These are phyloP conservation scores for Poicephalus meyeri DNA, from an alignment of 2,113 vertebrate genomes.

Conservation along the genomic window DNA sequence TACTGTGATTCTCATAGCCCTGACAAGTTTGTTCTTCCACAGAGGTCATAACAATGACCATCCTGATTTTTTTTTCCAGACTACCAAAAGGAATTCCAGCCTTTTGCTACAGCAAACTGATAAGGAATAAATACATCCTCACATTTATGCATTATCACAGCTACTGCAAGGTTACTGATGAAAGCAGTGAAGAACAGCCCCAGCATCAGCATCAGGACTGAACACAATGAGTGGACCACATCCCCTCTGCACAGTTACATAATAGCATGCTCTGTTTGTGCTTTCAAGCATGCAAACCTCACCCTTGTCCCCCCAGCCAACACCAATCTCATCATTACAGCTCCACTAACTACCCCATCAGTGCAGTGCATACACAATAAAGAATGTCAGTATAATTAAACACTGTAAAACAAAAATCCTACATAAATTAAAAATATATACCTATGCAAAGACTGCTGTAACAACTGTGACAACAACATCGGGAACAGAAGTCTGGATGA, in stretches of 20 bases:
- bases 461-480: background rate
- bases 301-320: background rate
- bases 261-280: background rate
- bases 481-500: background rate
- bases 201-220: background rate
- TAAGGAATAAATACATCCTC: background rate
- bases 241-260: background rate
- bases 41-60: fast-evolving
- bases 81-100: background rate
- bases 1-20: background rate
- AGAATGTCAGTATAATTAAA: background rate
- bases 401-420: background rate
- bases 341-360: background rate
- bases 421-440: too few relatives aligned
- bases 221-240: background rate
- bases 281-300: background rate
- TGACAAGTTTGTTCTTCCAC: background rate
- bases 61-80: background rate
- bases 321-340: background rate
- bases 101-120: background rate
- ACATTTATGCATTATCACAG: background rate
- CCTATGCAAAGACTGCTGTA: background rate
- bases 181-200: background rate
- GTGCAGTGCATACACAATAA: background rate
- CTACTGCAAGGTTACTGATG: background rate